Evolutionary conservation across 2,888 invertebrate species (phyloP), one percentile per base, ranked within the genome.

Genomic region (Drosophila algonquin): DNA sequence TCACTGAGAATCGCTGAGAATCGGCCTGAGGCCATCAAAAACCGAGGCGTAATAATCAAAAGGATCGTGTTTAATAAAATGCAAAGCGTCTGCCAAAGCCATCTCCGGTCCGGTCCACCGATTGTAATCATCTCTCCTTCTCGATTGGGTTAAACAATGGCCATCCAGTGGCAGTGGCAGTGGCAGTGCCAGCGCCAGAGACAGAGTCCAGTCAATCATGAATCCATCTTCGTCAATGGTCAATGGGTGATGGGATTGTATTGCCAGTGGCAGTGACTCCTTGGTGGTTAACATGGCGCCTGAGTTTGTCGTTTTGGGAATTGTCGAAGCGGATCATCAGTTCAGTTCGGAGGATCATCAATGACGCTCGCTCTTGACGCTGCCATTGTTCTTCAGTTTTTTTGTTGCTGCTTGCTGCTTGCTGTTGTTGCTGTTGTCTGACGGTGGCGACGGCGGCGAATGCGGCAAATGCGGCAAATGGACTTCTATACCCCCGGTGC

Each of bases 211-310:
- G 51, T 53, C 57, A 56, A 61, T 70, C 60, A 55, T 70, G 80
- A 89, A 87, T 90, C 83, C 83, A 87, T 90, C 89, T 80, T 89
- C 87, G 83, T 84, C 85, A 87, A 30, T 62, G 52, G n/a, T 27
- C 45, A 64, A 63, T 65, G 18, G n/a, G 59, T 45, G 54, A 53
- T 54, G 63, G 50, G 69, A 69, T 73, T 71, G 76, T 73, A 40
- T 70, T 84, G 79, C 77, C 78, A 74, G 76, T 73, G 40, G 40
- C 76, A 70, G 64, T 76, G 79, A 76, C 78, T 79, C 74, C 75
- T 77, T 84, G 89, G 81, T 87, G 81, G 79, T 83, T 88, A 90
- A 91, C 91, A 91, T 91, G 91, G 91, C 91, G 91, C 91, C 91
- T 90, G 89, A 89, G 90, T 91, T 90, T 90, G 87, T 89, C 85